Conservation (phyloP, 2,797 vertebrate genomes). For the Odontamblyopus rebecca region DNA sequence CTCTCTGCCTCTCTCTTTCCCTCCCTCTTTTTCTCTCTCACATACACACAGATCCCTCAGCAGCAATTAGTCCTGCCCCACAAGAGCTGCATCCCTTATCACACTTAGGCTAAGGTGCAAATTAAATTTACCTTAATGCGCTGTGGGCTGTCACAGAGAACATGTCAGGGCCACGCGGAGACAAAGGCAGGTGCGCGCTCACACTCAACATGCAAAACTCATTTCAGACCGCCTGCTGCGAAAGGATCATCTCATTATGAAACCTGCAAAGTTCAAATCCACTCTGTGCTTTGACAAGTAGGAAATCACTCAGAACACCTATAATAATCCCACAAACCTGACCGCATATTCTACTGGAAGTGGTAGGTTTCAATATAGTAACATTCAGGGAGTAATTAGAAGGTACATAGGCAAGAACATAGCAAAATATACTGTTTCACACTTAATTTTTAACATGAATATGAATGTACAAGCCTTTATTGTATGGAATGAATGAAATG, state of each 20-base stretch:
- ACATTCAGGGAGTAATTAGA: not conserved
- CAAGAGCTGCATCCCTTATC: slow-evolving; percentile 52
- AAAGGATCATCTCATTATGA: slow-evolving; percentile 11
- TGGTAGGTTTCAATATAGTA: not conserved
- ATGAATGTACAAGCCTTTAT: not conserved
- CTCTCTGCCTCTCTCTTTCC: no score
- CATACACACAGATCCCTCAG: slow-evolving; percentile 48
- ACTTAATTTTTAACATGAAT: not conserved
- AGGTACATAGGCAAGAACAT: not conserved
- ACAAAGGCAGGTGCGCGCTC: slow-evolving; percentile 36
- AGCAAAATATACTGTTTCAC: not conserved
- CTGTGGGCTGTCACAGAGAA: slow-evolving; percentile 52
- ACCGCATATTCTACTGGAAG: slow-evolving; percentile 2
- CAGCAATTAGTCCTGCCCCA: slow-evolving; percentile 68
- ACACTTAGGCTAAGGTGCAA: slow-evolving; percentile 66
- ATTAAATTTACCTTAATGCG: slow-evolving; percentile 70
- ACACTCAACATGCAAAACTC: slow-evolving; percentile 17
- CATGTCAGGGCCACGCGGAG: slow-evolving; percentile 50
- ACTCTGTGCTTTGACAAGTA: not conserved
- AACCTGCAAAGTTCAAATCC: slow-evolving; percentile 15
- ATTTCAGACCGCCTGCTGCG: slow-evolving; percentile 19
- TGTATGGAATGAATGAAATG: not conserved
- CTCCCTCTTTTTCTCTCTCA: no score
- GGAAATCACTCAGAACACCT: slow-evolving; percentile 12
- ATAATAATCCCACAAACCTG: slow-evolving; percentile 4